Evolutionary conservation across 2,888 invertebrate species (phyloP).

Genomic region (Trissonchulus sp.): DNA sequence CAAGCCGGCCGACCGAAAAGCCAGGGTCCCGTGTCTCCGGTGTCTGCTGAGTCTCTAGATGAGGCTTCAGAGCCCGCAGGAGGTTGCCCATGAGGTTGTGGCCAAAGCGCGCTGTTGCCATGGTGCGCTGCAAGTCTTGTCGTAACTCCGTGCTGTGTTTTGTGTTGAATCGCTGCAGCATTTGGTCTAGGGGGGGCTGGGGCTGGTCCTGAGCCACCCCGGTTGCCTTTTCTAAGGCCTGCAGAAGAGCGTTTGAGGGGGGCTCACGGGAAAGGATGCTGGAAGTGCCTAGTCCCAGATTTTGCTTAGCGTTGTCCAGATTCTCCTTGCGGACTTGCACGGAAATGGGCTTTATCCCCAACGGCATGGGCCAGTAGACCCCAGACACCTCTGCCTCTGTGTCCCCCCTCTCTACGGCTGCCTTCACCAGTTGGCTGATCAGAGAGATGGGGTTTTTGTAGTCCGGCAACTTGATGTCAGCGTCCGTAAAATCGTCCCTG

Average conservation of each 20-base stretch:
- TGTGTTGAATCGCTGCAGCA: neutral
- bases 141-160: neutral
- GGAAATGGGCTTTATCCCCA: slow-evolving; percentile 17
- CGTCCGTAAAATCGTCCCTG: neutral
- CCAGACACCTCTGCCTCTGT: slow-evolving; percentile 18
- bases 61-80: slow-evolving; percentile 5
- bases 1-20: neutral
- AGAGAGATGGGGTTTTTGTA: neutral
- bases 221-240: neutral
- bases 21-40: too few species aligned
- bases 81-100: slow-evolving; percentile 8
- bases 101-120: neutral
- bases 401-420: neutral
- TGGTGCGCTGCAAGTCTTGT: neutral
- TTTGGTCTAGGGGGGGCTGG: neutral
- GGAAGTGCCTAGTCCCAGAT: slow-evolving; percentile 5
- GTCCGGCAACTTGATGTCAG: neutral
- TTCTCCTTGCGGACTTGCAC: slow-evolving; percentile 17
- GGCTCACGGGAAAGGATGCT: neutral
- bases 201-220: neutral
- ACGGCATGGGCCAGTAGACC: slow-evolving; percentile 17
- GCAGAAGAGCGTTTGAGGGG: neutral
- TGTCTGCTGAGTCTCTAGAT: neutral
- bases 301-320: neutral
- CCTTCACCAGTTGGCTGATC: neutral